Evolutionary conservation across 2,888 invertebrate genomes (phyloP), one percentile per base, ranked within the genome.

Genomic region (Hemistola chrysoprasaria): DNA sequence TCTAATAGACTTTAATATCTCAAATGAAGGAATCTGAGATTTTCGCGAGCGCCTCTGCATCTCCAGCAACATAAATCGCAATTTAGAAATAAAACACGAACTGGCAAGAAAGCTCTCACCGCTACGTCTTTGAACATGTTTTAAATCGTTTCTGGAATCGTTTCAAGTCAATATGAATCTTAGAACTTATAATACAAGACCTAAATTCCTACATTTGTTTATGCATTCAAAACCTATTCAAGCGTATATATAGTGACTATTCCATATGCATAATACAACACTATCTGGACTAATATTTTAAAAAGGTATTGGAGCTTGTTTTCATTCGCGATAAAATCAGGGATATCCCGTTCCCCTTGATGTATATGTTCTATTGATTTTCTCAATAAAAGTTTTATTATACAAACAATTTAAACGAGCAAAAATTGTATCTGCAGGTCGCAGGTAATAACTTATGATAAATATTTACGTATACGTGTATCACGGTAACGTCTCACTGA

Each of bases 31-130:
- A 53, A 57, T 50, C 56, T 53, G 46, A 53, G 55, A 50, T 57
- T 28, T 51, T 55, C 50, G 48, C 56, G 51, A 59, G 54, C 58
- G 58, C 62, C 58, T 58, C 54, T 56, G 59, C 62, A 65, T 71
- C 66, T 66, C 50, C 56, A 47, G 52, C 55, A 44, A 71, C 67
- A 78, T 81, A 80, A 77, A 81, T 82, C 74, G 73, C 73, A 71
- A 78, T 81, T 82, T 77, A 74, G 79, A 83, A 81, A 77, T 77
- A 79, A 77, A 78, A 72, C 74, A 73, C 69, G 65, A 76, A 71
- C 71, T 71, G 77, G 79, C 79, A 80, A 80, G 81, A 37, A 43
- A 79, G 78, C 82, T 81, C 80, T 80, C 79, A 74, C 76, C 76
- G 69, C 78, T 65, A 78, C 67, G 73, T 79, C 75, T 71, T 70